Conservation (phyloP, 2,113 vertebrate genomes). For the Tautogolabrus adspersus region DNA sequence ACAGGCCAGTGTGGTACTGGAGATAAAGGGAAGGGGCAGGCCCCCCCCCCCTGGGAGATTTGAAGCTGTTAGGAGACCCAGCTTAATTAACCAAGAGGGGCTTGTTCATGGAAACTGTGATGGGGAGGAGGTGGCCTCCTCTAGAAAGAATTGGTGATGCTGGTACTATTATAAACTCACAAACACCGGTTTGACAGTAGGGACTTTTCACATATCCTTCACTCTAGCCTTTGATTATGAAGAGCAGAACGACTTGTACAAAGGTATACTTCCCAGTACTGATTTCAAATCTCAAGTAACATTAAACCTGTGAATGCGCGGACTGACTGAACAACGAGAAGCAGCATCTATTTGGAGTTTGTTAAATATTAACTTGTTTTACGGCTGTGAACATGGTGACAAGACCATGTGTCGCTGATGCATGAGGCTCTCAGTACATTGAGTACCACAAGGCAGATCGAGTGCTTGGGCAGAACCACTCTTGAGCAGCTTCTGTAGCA, state of each 20-base stretch:
- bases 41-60: slow-evolving; percentile 69
- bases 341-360: slow-evolving; percentile 75
- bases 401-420: slow-evolving; percentile 75
- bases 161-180: slow-evolving; percentile 68
- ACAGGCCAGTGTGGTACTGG: slow-evolving; percentile 55
- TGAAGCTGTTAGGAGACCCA: slow-evolving; percentile 71
- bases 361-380: slow-evolving; percentile 86
- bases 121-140: slow-evolving; percentile 61
- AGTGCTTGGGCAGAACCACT: slow-evolving; percentile 52
- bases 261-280: background rate
- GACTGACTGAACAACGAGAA: slow-evolving; percentile 32
- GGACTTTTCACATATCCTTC: slow-evolving; percentile 19
- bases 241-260: too few relatives aligned
- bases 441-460: slow-evolving; percentile 68
- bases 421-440: slow-evolving; percentile 74
- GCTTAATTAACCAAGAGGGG: slow-evolving; percentile 87
- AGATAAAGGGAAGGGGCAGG: slow-evolving; percentile 58
- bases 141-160: slow-evolving; percentile 49
- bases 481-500: slow-evolving; percentile 48
- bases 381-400: slow-evolving; percentile 78
- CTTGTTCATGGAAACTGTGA: slow-evolving; percentile 80
- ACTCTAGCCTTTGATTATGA: background rate
- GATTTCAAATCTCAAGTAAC: slow-evolving; percentile 10
- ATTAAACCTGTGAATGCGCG: slow-evolving; percentile 33
- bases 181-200: slow-evolving; percentile 54